phyloP scores from a whole-genome alignment of 2,797 vertebrate species.

The Cynodonichthys magdalenae region DNA sequence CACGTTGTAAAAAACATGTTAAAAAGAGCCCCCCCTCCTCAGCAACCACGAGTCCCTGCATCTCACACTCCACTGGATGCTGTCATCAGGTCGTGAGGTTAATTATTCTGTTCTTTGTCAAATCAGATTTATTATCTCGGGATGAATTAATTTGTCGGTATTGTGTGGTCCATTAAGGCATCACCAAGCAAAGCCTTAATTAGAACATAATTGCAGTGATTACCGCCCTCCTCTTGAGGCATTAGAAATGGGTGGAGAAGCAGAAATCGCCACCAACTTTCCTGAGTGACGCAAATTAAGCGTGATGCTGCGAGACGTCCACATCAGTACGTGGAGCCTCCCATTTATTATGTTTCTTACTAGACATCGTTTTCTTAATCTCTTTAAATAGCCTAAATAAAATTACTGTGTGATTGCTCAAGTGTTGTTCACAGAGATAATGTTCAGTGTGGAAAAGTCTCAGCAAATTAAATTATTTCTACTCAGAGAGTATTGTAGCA shows the following conservation, averaged over 20 bases:
- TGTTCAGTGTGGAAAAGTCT: slow-evolving; percentile 46
- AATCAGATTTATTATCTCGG: slow-evolving; percentile 79
- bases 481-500: slow-evolving; percentile 48
- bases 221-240: slow-evolving; percentile 71
- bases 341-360: slow-evolving; percentile 19
- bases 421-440: slow-evolving; percentile 62
- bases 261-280: slow-evolving; percentile 61
- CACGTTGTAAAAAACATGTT: slow-evolving; percentile 7
- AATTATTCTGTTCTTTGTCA: slow-evolving; percentile 75
- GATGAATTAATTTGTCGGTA: slow-evolving; percentile 75
- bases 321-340: slow-evolving; percentile 8
- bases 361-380: slow-evolving; percentile 56
- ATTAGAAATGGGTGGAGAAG: slow-evolving; percentile 53
- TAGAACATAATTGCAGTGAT: slow-evolving; percentile 77
- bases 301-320: slow-evolving; percentile 24
- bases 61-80: slow-evolving; percentile 40
- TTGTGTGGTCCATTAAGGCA: slow-evolving; percentile 68
- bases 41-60: slow-evolving; percentile 56
- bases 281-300: slow-evolving; percentile 50
- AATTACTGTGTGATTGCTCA: slow-evolving; percentile 61
- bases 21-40: slow-evolving; percentile 6
- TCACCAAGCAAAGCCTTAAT: slow-evolving; percentile 72
- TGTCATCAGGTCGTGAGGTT: slow-evolving; percentile 61
- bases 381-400: slow-evolving; percentile 50
- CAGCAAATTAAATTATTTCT: slow-evolving; percentile 66